Evolutionary conservation across 64 coral and sea anemone species (phyloP).

Genomic region (Stichodactyla helianthus): DNA sequence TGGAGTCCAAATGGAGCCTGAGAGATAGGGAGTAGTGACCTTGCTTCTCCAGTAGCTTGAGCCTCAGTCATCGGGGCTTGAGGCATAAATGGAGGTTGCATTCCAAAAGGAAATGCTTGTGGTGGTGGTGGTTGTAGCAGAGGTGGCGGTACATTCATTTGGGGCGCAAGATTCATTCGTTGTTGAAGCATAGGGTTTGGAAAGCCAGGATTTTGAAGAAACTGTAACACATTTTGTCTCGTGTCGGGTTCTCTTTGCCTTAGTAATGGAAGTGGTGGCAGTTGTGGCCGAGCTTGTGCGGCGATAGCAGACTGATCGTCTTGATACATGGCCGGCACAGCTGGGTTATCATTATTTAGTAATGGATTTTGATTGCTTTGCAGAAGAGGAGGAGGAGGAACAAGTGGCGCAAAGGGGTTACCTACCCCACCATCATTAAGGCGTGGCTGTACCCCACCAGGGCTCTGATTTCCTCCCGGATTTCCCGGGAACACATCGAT

Average conservation of each 20-base stretch:
- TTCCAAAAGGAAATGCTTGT: background rate
- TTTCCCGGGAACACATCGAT: constrained; percentile 7
- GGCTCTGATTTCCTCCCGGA: background rate
- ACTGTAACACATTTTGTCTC: background rate
- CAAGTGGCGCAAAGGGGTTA: background rate
- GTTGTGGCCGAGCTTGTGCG: background rate
- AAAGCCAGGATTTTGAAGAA: background rate
- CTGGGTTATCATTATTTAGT: background rate
- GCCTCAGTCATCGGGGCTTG: background rate
- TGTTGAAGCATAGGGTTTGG: constrained; percentile 2
- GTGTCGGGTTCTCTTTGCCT: background rate
- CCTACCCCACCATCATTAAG: background rate
- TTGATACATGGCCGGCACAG: background rate
- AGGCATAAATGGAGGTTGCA: background rate
- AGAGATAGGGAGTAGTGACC: background rate
- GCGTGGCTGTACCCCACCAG: background rate
- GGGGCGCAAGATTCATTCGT: background rate
- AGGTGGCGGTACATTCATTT: background rate
- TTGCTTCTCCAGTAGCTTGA: background rate
- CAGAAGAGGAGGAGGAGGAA: background rate
- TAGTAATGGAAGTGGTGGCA: background rate
- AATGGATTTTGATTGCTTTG: background rate
- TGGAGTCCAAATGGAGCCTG: background rate
- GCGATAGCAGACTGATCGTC: background rate
- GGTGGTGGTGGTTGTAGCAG: background rate